Percentiles rank a stretch among this genome's conserved stretches.
Conservation (phyloP, 2,888 invertebrate genomes). For the Marasmarcha lunaedactyla region DNA sequence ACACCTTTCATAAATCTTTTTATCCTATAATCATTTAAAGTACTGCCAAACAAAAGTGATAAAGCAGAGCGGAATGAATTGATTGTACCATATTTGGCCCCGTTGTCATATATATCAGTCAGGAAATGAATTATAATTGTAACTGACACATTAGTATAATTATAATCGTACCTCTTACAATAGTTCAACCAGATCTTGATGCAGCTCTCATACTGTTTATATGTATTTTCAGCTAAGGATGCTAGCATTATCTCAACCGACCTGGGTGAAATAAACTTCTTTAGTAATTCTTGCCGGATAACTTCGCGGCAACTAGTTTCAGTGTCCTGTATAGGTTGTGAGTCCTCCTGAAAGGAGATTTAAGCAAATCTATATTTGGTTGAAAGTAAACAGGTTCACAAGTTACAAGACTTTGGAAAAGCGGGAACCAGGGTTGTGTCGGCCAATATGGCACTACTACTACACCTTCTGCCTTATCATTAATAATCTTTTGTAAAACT, state of each 20-base stretch:
- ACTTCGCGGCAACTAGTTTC: constrained; percentile 8
- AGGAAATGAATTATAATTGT: constrained; percentile 6
- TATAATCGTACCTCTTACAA: constrained; percentile 3
- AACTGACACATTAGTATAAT: constrained; percentile 2
- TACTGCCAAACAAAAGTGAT: background rate
- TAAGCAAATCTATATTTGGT: constrained; percentile 5
- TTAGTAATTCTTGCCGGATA: constrained; percentile 5
- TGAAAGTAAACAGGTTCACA: constrained; percentile 7
- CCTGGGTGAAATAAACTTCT: constrained; percentile 2
- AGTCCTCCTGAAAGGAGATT: constrained; percentile 9
- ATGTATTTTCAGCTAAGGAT: constrained; percentile 6
- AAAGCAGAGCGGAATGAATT: constrained; percentile 2
- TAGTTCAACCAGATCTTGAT: constrained; percentile 5
- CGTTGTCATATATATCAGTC: constrained; percentile 4
- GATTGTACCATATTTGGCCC: constrained; percentile 5
- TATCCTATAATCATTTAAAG: background rate
- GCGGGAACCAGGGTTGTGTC: constrained; percentile 23
- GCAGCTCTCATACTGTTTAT: constrained; percentile 9
- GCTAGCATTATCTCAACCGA: constrained; percentile 8
- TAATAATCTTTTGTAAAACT: constrained; percentile 4
- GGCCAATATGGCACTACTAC: constrained; percentile 6
- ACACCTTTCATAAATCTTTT: constrained; percentile 4
- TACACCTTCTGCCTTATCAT: constrained; percentile 5
- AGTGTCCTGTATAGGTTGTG: too few relatives aligned
- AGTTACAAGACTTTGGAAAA: constrained; percentile 13